Evolutionary conservation across 2,888 invertebrate species (phyloP).

Genomic region (Liopterus haemorrhoidalis): DNA sequence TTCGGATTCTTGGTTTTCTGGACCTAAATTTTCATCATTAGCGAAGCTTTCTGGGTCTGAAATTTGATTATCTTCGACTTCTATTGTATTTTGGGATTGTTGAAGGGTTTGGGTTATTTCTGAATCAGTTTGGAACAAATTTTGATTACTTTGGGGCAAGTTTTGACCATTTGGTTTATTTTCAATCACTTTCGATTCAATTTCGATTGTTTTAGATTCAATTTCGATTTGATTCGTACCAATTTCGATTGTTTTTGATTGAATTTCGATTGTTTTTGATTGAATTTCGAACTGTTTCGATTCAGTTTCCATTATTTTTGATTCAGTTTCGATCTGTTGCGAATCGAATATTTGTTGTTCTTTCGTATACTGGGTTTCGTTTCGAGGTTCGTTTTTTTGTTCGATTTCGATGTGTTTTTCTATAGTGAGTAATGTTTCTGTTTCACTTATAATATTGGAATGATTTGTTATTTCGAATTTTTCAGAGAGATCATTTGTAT

Average conservation of each 20-base stretch:
- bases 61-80: neutral
- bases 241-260: neutral
- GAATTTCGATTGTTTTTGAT: neutral
- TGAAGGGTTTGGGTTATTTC: neutral
- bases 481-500: no score
- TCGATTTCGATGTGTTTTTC: slow-evolving; percentile 18
- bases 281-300: neutral
- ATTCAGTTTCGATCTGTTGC: slow-evolving; percentile 14
- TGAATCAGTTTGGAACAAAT: neutral
- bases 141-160: neutral
- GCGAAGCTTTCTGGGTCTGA: slow-evolving; percentile 6
- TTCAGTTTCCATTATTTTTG: slow-evolving; percentile 23
- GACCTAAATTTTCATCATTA: slow-evolving; percentile 15
- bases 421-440: neutral
- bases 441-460: no score
- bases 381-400: no score
- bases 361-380: neutral
- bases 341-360: neutral
- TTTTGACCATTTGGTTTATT: neutral
- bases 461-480: no score
- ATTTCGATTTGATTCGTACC: slow-evolving; percentile 3
- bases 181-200: neutral
- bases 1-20: slow-evolving; percentile 25
- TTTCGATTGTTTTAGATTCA: neutral
- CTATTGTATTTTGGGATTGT: neutral